Evolutionary conservation across 2,797 vertebrate species (phyloP).

Genomic region (Megaceryle alcyon): DNA sequence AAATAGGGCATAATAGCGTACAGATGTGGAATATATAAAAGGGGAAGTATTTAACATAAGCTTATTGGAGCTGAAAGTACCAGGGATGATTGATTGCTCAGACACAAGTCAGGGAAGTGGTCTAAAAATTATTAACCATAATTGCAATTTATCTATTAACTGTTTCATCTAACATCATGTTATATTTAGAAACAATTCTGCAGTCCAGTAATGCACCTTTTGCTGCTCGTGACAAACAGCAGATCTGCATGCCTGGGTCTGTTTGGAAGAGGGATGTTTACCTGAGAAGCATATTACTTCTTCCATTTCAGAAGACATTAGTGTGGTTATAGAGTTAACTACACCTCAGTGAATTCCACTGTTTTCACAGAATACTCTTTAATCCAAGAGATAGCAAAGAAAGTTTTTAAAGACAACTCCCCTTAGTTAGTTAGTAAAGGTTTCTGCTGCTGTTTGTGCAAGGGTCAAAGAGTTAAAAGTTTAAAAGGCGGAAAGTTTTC

Average conservation of each 20-base stretch:
- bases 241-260: not conserved
- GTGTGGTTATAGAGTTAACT: not conserved
- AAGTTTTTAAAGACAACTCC: slow-evolving; percentile 48
- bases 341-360: slow-evolving; percentile 40
- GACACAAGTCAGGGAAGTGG: slow-evolving; percentile 5
- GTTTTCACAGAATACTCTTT: slow-evolving; percentile 57
- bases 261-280: slow-evolving; percentile 34
- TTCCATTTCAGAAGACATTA: slow-evolving; percentile 44
- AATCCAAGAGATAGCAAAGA: slow-evolving; percentile 32
- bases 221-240: not conserved
- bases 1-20: not conserved
- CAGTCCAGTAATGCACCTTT: not conserved
- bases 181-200: slow-evolving; percentile 39
- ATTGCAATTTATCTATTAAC: slow-evolving; percentile 52
- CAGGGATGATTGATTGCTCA: slow-evolving; percentile 12
- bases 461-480: slow-evolving; percentile 29
- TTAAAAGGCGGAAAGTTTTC: slow-evolving; percentile 61
- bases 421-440: slow-evolving; percentile 21
- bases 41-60: slow-evolving; percentile 7
- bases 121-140: slow-evolving; percentile 65
- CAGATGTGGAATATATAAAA: slow-evolving; percentile 3
- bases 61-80: slow-evolving; percentile 43
- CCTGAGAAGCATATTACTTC: not conserved
- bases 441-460: slow-evolving; percentile 20
- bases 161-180: not conserved